Evolutionary conservation across 2,888 invertebrate genomes (phyloP), one percentile per base, ranked within the genome.

Genomic region (Eupithecia pulchellata): DNA sequence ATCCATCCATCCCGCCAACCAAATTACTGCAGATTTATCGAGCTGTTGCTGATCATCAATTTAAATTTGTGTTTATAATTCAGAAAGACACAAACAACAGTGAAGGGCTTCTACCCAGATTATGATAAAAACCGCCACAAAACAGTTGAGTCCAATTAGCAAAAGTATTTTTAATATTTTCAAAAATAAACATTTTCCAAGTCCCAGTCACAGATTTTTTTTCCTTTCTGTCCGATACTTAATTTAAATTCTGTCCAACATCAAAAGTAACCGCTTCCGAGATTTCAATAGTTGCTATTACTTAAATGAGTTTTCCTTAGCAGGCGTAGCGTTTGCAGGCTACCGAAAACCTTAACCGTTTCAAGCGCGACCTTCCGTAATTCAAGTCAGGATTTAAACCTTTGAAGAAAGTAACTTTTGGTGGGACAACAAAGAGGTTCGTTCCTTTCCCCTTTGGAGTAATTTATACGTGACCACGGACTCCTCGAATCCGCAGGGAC

Each of bases 391-490:
- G 91, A 90, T 92, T 92, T 91, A 88, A 91, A 88, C 88, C 87
- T 87, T 88, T 83, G 89, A 91, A 90, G 88, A 90, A 91, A 90
- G 88, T 88, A 90, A 91, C 89, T 91, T 91, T 88, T 75, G 85
- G 79, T 81, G 86, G 89, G 87, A 90, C 90, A 91, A 91, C 91
- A 91, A 91, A 90, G 91, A 89, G 89, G 52, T 52, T 60, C 58
- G 81, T 84, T 85, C 84, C 81, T 84, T 86, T 88, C 86, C 86
- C 89, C 85, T 86, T 52, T 84, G 80, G 87, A 87, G 92, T 93
- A 92, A 93, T 93, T 92, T 93, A 93, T 93, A 92, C 90, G 92
- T 92, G 92, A 91, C 92, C 91, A 89, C 88, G 82, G 81, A 79
- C 82, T 78, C 81, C 20, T 32, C 82, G 79, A 76, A 83, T 89